A percentile compares a stretch with the other conserved stretches of the same genome.
Evolutionary conservation across 2,113 vertebrate species (phyloP).

Genomic region (Carettochelys insculpta): DNA sequence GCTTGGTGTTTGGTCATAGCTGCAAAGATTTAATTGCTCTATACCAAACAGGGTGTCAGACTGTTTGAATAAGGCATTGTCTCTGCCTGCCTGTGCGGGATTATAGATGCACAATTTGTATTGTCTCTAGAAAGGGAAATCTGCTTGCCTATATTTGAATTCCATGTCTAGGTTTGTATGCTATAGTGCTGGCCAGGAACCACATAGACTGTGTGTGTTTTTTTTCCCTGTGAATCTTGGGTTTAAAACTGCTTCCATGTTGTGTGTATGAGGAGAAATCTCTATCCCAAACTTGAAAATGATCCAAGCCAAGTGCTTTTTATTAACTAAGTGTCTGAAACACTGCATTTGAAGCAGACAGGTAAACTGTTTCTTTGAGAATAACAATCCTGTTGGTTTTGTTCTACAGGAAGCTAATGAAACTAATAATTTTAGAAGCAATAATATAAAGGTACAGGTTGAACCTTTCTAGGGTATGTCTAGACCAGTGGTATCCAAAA

Average conservation of each 20-base stretch:
- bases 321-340: neutral
- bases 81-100: neutral
- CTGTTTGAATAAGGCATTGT: neutral
- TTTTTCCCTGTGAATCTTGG: neutral
- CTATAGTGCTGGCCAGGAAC: neutral
- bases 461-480: no score
- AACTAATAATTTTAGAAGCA: neutral
- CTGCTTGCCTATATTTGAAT: neutral
- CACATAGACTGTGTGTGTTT: neutral
- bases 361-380: neutral
- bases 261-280: neutral
- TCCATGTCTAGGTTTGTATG: neutral
- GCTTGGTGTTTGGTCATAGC: neutral
- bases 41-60: neutral
- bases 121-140: neutral
- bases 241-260: neutral
- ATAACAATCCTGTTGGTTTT: neutral
- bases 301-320: neutral
- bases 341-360: neutral
- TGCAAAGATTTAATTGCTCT: neutral
- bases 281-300: neutral
- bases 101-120: neutral
- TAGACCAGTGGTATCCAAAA: no score
- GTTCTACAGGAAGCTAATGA: neutral
- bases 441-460: fast-evolving